A percentile compares a stretch with the other conserved stretches of the same genome.
Conservation (phyloP, 2,797 vertebrate species). For the Ptychadena robeensis region DNA sequence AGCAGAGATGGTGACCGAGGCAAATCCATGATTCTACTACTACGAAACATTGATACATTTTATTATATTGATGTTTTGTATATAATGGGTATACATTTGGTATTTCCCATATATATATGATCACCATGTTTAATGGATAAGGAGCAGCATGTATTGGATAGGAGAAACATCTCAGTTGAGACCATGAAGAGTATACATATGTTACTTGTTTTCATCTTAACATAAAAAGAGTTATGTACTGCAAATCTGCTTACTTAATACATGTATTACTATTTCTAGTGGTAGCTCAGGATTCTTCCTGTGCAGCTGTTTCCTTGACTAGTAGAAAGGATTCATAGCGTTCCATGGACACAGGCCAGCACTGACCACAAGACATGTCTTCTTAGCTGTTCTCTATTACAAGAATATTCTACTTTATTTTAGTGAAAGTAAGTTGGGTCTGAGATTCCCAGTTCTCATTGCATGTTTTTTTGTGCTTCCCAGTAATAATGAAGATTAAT, state of each 20-base stretch:
- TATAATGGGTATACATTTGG: not conserved
- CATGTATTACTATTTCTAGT: not conserved
- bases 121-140: not conserved
- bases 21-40: too few species aligned
- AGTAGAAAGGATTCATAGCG: not conserved
- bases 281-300: not conserved
- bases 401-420: not conserved
- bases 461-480: too few species aligned
- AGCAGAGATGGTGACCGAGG: too few species aligned
- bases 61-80: too few species aligned
- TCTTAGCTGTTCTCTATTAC: not conserved
- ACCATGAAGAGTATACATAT: not conserved
- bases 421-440: not conserved
- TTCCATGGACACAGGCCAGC: slow-evolving; percentile 5
- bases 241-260: not conserved
- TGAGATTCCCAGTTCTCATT: not conserved
- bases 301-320: slow-evolving; percentile 31
- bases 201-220: slow-evolving; percentile 12
- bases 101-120: not conserved
- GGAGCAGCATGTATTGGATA: not conserved
- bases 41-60: too few species aligned
- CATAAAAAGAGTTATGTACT: slow-evolving; percentile 16
- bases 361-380: not conserved
- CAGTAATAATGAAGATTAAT: too few species aligned
- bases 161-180: not conserved